Conservation (phyloP, 2,888 invertebrate genomes). For the Megastigmus dorsalis region DNA sequence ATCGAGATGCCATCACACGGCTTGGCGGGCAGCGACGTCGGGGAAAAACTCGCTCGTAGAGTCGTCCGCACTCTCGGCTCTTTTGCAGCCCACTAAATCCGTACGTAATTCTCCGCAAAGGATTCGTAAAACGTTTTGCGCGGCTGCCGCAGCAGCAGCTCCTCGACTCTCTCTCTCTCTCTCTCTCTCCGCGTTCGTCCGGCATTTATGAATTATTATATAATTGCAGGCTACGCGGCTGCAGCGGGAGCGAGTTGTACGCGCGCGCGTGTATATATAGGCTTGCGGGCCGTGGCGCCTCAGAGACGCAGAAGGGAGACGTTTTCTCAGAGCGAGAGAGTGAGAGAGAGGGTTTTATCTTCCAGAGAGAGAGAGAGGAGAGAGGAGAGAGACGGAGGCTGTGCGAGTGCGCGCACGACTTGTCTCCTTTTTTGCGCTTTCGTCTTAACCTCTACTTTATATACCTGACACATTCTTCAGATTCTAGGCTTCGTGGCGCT, state of each 20-base stretch:
- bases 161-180: too few species aligned
- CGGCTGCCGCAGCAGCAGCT: too few species aligned
- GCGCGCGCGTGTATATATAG: too few species aligned
- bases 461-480: constrained; percentile 44
- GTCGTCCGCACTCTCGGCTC: not conserved
- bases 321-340: constrained; percentile 41
- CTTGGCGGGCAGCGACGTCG: not conserved
- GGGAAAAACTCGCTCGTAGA: constrained; percentile 16
- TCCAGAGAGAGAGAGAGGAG: too few species aligned
- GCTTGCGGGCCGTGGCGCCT: constrained; percentile 22
- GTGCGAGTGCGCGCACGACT: not conserved
- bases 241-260: not conserved
- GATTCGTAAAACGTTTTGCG: constrained; percentile 40
- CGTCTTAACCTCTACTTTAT: constrained; percentile 27
- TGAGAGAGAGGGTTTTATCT: too few species aligned
- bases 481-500: constrained; percentile 26
- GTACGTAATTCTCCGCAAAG: constrained; percentile 3
- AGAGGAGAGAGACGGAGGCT: too few species aligned
- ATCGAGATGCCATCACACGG: too few species aligned
- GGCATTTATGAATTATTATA: constrained; percentile 52
- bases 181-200: too few species aligned
- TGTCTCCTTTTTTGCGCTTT: constrained; percentile 33
- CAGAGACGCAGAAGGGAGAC: not conserved
- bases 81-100: constrained; percentile 16
- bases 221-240: constrained; percentile 41